Percentiles rank a stretch among this genome's conserved stretches.
Conservation (phyloP, 2,113 vertebrate genomes). For the Pangasianodon hypophthalmus region DNA sequence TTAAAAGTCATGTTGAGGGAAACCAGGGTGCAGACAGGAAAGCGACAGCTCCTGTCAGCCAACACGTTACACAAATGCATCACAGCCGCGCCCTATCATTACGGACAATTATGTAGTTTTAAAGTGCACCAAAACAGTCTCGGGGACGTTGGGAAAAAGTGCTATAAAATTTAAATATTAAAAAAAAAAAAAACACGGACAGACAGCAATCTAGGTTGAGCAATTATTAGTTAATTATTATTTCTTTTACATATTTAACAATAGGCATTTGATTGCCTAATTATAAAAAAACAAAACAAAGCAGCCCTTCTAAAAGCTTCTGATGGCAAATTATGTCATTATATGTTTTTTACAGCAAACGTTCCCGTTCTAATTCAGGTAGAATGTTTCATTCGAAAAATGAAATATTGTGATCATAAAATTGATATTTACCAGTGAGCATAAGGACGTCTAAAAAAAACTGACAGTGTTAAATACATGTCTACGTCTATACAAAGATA, state of each 20-base stretch:
- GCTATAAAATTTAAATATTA: not conserved
- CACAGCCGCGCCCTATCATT: not conserved
- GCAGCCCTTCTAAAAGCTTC: not conserved
- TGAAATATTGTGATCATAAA: not conserved
- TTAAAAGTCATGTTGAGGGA: slow-evolving; percentile 7
- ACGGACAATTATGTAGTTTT: not conserved
- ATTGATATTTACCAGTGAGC: not conserved
- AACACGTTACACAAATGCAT: not conserved
- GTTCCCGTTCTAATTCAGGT: not conserved
- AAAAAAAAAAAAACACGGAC: not conserved
- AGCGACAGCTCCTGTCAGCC: not conserved
- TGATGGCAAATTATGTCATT: not conserved
- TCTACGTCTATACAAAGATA: not conserved
- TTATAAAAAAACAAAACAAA: not conserved
- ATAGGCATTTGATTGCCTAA: not conserved
- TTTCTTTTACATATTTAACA: not conserved
- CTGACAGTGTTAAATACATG: not conserved
- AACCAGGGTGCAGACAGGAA: not conserved
- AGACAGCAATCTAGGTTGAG: not conserved
- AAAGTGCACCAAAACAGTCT: not conserved
- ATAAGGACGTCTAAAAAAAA: not conserved
- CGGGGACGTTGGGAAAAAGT: not conserved
- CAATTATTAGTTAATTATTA: not conserved
- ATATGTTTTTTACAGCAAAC: not conserved
- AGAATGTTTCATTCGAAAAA: not conserved